Evolutionary conservation across 2,797 vertebrate genomes (phyloP).

Genomic region (Ammospiza maritima): DNA sequence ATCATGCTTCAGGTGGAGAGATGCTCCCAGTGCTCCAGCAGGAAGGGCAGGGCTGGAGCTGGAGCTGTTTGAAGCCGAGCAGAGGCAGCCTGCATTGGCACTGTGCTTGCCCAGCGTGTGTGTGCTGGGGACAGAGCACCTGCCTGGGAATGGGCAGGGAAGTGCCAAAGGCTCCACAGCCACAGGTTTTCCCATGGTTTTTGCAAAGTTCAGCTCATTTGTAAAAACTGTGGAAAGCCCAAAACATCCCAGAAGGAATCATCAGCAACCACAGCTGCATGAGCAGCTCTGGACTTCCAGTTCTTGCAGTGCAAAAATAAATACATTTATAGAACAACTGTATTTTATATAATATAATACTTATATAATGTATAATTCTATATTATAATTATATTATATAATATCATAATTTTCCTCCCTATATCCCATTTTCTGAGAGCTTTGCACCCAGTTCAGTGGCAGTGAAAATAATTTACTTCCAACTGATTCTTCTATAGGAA

Average conservation of each 20-base stretch:
- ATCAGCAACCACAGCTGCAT: accelerated
- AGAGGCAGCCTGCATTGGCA: accelerated
- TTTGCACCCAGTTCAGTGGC: neutral
- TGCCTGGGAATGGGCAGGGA: neutral
- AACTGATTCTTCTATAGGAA: neutral
- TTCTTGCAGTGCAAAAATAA: neutral
- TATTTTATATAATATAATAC: neutral
- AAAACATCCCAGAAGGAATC: neutral
- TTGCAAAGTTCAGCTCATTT: neutral
- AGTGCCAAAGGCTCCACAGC: neutral
- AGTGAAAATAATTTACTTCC: neutral
- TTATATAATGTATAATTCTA: neutral
- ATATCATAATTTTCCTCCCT: neutral
- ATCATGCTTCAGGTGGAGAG: neutral
- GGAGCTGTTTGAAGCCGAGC: neutral
- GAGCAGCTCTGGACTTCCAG: neutral
- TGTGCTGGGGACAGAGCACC: neutral
- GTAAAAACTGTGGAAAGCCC: neutral
- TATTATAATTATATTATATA: neutral
- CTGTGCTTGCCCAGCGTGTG: neutral
- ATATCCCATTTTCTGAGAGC: neutral
- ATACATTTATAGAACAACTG: neutral
- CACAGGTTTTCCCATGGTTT: neutral
- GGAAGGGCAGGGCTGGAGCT: neutral
- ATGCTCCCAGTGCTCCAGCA: neutral